Conservation (phyloP, 1,140 invertebrate genomes). For the Meloidogyne floridensis region DNA sequence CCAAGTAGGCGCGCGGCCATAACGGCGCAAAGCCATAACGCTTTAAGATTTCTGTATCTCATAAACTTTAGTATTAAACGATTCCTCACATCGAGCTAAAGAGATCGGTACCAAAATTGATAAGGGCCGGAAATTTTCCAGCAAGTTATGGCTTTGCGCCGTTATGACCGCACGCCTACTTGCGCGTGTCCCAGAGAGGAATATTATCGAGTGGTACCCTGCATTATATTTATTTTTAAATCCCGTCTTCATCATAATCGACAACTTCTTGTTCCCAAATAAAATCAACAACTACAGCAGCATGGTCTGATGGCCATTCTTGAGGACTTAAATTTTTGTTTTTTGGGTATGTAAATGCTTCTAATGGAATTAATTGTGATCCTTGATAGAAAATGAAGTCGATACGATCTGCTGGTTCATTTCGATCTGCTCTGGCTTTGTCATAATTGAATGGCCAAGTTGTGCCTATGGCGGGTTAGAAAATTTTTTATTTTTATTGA, state of each 20-base stretch:
- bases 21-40: no score
- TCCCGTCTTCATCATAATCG: not conserved
- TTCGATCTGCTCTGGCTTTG: not conserved
- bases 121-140: no score
- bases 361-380: slow-evolving; percentile 9
- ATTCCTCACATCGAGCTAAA: no score
- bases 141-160: no score
- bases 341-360: slow-evolving; percentile 23
- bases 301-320: slow-evolving; percentile 33
- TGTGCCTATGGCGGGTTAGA: slow-evolving; percentile 8
- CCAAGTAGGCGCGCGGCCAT: no score
- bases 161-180: no score
- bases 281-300: slow-evolving; percentile 31
- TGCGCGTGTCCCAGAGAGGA: no score
- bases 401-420: slow-evolving; percentile 24
- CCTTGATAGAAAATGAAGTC: slow-evolving; percentile 26
- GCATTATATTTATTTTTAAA: no score
- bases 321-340: slow-evolving; percentile 10
- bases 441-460: slow-evolving; percentile 13
- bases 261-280: not conserved
- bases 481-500: not conserved
- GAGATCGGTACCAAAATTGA: no score
- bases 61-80: no score
- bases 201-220: no score
- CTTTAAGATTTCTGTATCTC: no score